Base-by-base conservation (phyloP, 2,797 vertebrate species). In the Pampus argenteus region DNA sequence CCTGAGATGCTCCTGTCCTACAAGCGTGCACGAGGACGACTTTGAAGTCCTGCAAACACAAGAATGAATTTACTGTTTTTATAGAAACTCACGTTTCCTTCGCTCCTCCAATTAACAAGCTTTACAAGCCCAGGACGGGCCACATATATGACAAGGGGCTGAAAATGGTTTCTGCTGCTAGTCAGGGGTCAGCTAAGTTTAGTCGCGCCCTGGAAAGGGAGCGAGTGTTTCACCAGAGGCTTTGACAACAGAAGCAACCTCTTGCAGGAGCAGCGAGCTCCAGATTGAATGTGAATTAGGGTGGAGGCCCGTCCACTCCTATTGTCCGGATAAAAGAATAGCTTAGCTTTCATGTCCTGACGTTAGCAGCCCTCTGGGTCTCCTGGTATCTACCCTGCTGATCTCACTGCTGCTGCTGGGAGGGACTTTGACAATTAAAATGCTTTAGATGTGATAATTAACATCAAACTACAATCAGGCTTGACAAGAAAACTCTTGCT, bases 161-260 rank as follows among this genome's bases (percentile, higher is more conserved):
- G 36, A 29, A 23, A 22, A 62, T 2, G 17, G 66, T 64, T 55
- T 80, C 76, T 78, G 18, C 62, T 51, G 42, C 0, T 61, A 55
- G 83, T 84, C 77, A 81, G 55, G 31, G 82, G 87, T 85, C 78
- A 52, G 58, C 70, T 81, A 66, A 80, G 78, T 87, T 89, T 86
- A 84, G 81, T 26, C 26, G 70, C 1, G 23, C 75, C 81, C 78
- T 40, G 72, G 82, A 86, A 81, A 82, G 60, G 47, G 59, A 68
- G 66, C 38, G 57, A 79, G 61, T 25, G 71, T 76, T 88, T 76
- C 63, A 80, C 49, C 79, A 72, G 78, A 82, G 79, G 65, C 59
- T 42, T 20, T 40, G 70, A 78, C 78, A 62, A 40, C 56, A 60
- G 77, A 49, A 56, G 68, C 61, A 50, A 40, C 66, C 52, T 68